phyloP scores from a whole-genome alignment of 2,113 vertebrate species.

The Phyllostomus hastatus region DNA sequence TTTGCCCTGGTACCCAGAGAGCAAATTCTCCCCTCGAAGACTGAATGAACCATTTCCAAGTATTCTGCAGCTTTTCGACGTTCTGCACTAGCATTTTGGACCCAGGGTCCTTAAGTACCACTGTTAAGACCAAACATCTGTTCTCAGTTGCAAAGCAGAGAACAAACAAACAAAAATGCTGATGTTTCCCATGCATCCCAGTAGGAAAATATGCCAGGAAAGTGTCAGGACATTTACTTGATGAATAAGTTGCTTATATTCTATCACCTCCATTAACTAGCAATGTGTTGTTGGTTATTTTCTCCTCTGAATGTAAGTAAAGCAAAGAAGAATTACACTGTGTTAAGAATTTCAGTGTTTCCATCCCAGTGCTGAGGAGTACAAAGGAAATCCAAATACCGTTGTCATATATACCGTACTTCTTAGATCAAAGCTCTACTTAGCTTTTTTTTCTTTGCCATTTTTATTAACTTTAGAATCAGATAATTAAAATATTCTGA shows the following conservation, averaged over 20 bases:
- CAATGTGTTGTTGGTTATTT: neutral
- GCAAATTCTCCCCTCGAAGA: neutral
- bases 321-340: neutral
- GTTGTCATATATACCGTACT: neutral
- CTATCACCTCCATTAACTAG: neutral
- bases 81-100: neutral
- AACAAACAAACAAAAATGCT: neutral
- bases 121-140: neutral
- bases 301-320: neutral
- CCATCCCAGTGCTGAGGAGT: neutral
- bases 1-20: neutral
- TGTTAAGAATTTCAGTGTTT: neutral
- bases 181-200: neutral
- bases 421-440: constrained; percentile 2
- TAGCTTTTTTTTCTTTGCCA: neutral
- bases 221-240: neutral
- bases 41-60: neutral
- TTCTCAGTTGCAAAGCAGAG: constrained; percentile 3
- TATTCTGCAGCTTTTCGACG: neutral
- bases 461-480: neutral
- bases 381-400: neutral
- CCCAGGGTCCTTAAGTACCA: neutral
- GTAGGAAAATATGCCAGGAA: neutral
- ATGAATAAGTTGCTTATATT: neutral
- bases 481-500: neutral